A percentile compares a stretch with the other conserved stretches of the same genome.
phyloP scores from a whole-genome alignment of 1,140 invertebrate species.

The Meloidogyne exigua region DNA sequence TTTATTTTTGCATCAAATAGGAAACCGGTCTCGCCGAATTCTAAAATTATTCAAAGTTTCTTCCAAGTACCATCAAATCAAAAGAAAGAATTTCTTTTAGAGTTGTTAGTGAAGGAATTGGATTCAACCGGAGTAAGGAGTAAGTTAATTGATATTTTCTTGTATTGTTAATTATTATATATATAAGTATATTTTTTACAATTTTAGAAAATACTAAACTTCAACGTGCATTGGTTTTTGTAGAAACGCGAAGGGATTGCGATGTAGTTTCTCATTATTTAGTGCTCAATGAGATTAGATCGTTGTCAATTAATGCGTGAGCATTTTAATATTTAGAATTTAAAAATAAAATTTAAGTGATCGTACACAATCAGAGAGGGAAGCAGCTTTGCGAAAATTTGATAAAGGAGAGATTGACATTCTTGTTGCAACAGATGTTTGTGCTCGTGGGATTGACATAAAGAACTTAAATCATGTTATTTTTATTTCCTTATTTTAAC shows the following conservation, averaged over 20 bases:
- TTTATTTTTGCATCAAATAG: slow-evolving; percentile 42
- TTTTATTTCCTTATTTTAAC: not conserved
- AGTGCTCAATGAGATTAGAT: slow-evolving; percentile 60
- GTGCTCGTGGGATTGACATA: slow-evolving; percentile 84
- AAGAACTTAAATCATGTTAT: slow-evolving; percentile 78
- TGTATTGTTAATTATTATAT: not conserved
- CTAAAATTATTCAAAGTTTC: slow-evolving; percentile 82
- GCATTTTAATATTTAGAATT: no score
- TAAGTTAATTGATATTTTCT: not conserved
- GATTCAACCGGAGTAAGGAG: slow-evolving; percentile 24
- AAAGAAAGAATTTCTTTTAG: slow-evolving; percentile 70
- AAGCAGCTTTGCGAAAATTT: slow-evolving; percentile 81
- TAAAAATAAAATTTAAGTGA: no score
- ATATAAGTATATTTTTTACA: not conserved
- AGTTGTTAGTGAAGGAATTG: slow-evolving; percentile 27
- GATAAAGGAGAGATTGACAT: slow-evolving; percentile 71
- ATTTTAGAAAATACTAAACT: slow-evolving; percentile 55
- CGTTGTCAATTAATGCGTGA: slow-evolving; percentile 33
- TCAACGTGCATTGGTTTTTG: slow-evolving; percentile 77
- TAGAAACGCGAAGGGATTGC: slow-evolving; percentile 81
- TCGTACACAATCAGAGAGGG: slow-evolving; percentile 75
- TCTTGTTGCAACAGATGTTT: slow-evolving; percentile 87
- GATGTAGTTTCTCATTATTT: slow-evolving; percentile 81
- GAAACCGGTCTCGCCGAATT: slow-evolving; percentile 63
- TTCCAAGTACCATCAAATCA: slow-evolving; percentile 75